Conservation (phyloP, 2,797 vertebrate species). For the Neopelma chrysocephalum region DNA sequence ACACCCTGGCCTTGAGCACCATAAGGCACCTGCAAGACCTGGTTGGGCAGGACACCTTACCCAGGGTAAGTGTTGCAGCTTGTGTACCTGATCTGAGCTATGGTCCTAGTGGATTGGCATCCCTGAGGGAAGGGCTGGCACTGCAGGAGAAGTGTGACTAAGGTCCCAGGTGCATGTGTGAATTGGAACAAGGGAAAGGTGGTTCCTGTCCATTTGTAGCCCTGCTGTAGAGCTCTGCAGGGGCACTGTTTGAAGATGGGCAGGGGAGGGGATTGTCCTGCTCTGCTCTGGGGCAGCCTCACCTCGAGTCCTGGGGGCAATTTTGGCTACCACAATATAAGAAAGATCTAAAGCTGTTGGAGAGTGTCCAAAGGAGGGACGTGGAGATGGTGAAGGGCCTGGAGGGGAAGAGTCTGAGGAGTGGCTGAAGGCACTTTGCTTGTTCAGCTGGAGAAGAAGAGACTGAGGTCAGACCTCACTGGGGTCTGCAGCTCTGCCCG, state of each 20-base stretch:
- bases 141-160: neutral
- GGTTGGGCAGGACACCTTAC: slow-evolving; percentile 91
- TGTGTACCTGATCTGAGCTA: neutral
- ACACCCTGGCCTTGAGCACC: slow-evolving; percentile 93
- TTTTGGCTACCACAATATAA: neutral
- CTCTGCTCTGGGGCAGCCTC: neutral
- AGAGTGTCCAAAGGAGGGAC: neutral
- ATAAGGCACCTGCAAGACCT: slow-evolving; percentile 95
- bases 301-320: neutral
- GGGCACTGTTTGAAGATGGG: neutral
- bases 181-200: neutral
- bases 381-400: neutral
- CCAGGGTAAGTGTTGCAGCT: slow-evolving; percentile 83
- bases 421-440: neutral
- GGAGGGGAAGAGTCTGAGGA: neutral
- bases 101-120: neutral
- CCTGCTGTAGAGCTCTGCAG: neutral
- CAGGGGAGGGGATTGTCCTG: neutral
- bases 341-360: neutral
- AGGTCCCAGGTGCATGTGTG: neutral
- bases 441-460: neutral
- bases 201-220: neutral
- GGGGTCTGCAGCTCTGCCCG: neutral
- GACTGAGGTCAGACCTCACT: neutral
- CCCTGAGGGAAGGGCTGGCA: neutral